These are phyloP conservation scores for Mesorhabditis sp. DNA, from an alignment of 2,888 invertebrate species.

Conservation along the genomic window DNA sequence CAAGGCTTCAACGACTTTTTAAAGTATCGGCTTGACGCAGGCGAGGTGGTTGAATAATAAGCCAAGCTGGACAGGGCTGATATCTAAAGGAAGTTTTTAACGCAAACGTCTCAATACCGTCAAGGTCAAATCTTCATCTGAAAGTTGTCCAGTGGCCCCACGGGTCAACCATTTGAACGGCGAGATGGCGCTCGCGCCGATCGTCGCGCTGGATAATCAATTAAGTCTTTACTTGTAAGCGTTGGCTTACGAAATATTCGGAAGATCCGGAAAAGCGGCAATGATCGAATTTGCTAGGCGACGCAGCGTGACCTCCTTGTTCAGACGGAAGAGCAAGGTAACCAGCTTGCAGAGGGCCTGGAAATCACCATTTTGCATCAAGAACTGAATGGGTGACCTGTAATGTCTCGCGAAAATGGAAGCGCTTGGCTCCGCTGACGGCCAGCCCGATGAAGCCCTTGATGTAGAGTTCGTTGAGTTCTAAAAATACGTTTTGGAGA, in stretches of 20 bases:
- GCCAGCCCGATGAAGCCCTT: slow-evolving; percentile 4
- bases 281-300: slow-evolving; percentile 16
- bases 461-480: background rate
- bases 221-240: background rate
- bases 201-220: slow-evolving; percentile 8
- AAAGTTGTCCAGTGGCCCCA: background rate
- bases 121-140: slow-evolving; percentile 8
- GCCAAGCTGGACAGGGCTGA: slow-evolving; percentile 18
- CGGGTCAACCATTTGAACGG: slow-evolving; percentile 14
- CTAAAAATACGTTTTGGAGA: background rate
- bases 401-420: background rate
- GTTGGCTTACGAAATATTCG: slow-evolving; percentile 11
- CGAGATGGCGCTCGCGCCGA: slow-evolving; percentile 2
- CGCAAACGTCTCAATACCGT: background rate
- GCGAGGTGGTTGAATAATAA: slow-evolving; percentile 21
- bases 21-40: slow-evolving; percentile 16
- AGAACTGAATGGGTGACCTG: background rate
- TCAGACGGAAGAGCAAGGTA: slow-evolving; percentile 4
- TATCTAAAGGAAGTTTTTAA: slow-evolving; percentile 11
- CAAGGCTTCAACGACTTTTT: slow-evolving; percentile 11
- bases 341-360: slow-evolving; percentile 22
- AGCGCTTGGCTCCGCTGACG: background rate
- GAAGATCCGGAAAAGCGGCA: slow-evolving; percentile 12
- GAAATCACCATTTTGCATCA: background rate
- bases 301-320: slow-evolving; percentile 20